Evolutionary conservation across 2,888 invertebrate genomes (phyloP).

Genomic region (Torymus aiolomorphi): DNA sequence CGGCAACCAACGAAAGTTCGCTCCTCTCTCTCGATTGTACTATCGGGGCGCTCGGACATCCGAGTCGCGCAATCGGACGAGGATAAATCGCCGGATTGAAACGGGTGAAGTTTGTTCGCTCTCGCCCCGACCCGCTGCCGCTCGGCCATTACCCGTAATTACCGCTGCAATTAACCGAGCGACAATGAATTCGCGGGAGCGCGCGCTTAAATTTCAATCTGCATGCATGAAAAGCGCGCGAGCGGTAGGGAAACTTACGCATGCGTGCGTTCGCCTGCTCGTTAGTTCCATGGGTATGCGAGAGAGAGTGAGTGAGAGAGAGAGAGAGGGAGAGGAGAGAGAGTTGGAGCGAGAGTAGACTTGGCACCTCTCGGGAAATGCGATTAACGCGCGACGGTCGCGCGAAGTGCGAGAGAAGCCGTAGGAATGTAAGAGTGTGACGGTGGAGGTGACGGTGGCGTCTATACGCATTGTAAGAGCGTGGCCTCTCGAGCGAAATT

Average conservation of each 20-base stretch:
- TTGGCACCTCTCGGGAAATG: neutral
- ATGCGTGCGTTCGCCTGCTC: constrained; percentile 1
- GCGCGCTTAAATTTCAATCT: constrained; percentile 37
- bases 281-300: constrained; percentile 16
- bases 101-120: neutral
- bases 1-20: too few relatives aligned
- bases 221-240: constrained; percentile 8
- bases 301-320: neutral
- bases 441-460: too few relatives aligned
- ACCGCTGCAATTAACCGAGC: constrained; percentile 35
- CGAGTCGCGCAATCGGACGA: neutral
- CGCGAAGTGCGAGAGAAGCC: neutral
- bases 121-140: neutral
- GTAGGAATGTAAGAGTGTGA: too few relatives aligned
- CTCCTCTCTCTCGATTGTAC: too few relatives aligned
- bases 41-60: neutral
- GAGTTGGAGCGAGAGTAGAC: too few relatives aligned
- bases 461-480: too few relatives aligned
- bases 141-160: constrained; percentile 29
- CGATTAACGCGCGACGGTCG: neutral
- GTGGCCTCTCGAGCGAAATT: too few relatives aligned
- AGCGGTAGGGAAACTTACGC: neutral
- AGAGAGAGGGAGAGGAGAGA: too few relatives aligned
- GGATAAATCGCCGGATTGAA: constrained; percentile 24
- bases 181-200: neutral